A percentile compares a stretch with the other conserved stretches of the same genome.
Evolutionary conservation across 2,797 vertebrate genomes (phyloP).

Genomic region (Macrochelys suwanniensis): DNA sequence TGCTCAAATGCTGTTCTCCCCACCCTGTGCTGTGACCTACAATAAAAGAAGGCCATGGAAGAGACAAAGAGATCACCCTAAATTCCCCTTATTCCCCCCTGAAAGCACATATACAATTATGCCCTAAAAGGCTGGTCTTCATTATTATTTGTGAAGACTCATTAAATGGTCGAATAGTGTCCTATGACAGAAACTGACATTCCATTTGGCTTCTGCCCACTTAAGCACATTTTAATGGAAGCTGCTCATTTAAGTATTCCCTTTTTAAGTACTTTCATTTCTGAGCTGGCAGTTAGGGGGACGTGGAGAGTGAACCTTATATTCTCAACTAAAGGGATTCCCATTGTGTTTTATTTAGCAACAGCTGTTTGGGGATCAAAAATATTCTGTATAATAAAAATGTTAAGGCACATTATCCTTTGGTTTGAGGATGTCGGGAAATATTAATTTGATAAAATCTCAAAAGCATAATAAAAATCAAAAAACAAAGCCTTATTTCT

Average conservation of each 20-base stretch:
- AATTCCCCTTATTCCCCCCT: neutral
- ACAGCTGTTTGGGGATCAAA: neutral
- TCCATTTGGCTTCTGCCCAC: neutral
- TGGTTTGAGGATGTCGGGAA: neutral
- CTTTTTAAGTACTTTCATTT: neutral
- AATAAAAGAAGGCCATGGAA: neutral
- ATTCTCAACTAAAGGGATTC: neutral
- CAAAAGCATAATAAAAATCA: neutral
- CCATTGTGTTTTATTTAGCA: neutral
- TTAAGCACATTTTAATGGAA: neutral
- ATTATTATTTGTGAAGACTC: neutral
- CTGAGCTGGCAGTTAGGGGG: neutral
- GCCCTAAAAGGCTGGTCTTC: neutral
- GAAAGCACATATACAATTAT: neutral
- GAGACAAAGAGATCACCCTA: neutral
- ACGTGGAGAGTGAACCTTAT: accelerated
- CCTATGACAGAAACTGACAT: neutral
- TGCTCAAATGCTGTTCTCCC: neutral
- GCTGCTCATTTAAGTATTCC: neutral
- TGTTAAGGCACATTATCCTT: neutral
- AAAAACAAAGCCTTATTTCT: neutral
- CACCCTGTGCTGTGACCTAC: neutral
- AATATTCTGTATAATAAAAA: neutral
- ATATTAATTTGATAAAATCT: neutral
- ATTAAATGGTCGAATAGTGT: neutral